These are phyloP conservation scores for Cephus nigrinus DNA, from an alignment of 2,888 invertebrate species.

Conservation along the genomic window DNA sequence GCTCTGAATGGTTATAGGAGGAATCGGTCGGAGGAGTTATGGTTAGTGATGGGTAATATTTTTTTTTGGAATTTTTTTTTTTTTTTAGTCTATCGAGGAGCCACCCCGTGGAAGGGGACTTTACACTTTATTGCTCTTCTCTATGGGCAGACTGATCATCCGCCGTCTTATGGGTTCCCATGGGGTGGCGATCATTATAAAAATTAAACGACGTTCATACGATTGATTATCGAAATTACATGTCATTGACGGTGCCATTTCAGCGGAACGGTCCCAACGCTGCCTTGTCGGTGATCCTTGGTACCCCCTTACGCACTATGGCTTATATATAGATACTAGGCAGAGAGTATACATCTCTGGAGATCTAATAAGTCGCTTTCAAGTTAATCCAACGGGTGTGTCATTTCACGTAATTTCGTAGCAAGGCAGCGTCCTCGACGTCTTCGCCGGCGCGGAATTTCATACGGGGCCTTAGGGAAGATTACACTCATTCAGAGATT, in stretches of 20 bases:
- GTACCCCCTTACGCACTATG: not conserved
- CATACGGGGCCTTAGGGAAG: slow-evolving; percentile 26
- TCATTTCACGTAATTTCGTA: slow-evolving; percentile 63
- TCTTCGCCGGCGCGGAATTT: not conserved
- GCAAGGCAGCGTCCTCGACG: not conserved
- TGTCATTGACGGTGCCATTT: slow-evolving; percentile 23
- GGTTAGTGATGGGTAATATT: not conserved
- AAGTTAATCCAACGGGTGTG: slow-evolving; percentile 61
- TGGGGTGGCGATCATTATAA: slow-evolving; percentile 58
- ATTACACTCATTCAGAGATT: slow-evolving; percentile 63
- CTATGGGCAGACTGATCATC: not conserved
- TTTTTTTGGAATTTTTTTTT: not conserved
- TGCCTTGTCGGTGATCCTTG: not conserved
- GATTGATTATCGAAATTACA: slow-evolving; percentile 66
- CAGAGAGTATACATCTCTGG: slow-evolving; percentile 8
- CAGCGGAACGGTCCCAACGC: not conserved
- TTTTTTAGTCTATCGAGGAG: not conserved
- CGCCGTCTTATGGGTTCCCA: slow-evolving; percentile 37
- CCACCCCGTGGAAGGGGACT: not conserved
- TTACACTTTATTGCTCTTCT: not conserved
- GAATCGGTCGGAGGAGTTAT: not conserved
- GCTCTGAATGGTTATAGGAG: not conserved
- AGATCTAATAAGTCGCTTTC: slow-evolving; percentile 62
- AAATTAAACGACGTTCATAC: slow-evolving; percentile 67
- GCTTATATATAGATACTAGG: not conserved